Conservation (phyloP, 2,113 vertebrate species). For the Brachypteracias leptosomus region DNA sequence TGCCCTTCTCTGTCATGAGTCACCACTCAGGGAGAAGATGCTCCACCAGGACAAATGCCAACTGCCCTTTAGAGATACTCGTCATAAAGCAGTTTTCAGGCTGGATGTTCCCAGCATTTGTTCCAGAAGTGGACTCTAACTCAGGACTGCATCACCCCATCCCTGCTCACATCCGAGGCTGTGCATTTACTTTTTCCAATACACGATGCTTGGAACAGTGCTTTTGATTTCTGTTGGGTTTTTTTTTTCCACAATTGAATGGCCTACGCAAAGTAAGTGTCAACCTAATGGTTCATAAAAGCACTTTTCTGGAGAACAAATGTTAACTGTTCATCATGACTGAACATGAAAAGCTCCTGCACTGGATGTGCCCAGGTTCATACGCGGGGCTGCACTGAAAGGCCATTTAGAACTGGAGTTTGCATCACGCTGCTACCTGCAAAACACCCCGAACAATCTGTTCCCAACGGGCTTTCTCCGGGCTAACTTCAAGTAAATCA, state of each 20-base stretch:
- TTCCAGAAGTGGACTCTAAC: background rate
- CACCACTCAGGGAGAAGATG: background rate
- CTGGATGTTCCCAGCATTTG: background rate
- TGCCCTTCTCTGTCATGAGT: background rate
- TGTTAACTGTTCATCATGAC: background rate
- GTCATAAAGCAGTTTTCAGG: background rate
- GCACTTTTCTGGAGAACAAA: background rate
- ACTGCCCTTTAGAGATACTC: background rate
- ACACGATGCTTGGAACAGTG: background rate
- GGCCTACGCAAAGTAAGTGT: background rate
- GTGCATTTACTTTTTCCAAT: background rate
- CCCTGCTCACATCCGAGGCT: background rate
- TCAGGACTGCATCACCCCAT: background rate
- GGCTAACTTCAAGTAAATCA: background rate
- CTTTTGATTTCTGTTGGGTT: background rate
- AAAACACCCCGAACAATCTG: background rate
- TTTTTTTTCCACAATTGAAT: background rate
- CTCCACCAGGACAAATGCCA: background rate
- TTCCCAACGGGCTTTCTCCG: background rate
- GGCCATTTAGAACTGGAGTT: background rate
- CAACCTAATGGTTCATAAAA: slow-evolving; percentile 7
- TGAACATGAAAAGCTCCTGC: background rate
- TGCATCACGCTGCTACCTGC: background rate
- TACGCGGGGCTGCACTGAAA: background rate
- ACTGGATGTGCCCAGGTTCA: background rate